phyloP scores from a whole-genome alignment of 2,888 invertebrate genomes.

The Prostheceraeus crozeri region DNA sequence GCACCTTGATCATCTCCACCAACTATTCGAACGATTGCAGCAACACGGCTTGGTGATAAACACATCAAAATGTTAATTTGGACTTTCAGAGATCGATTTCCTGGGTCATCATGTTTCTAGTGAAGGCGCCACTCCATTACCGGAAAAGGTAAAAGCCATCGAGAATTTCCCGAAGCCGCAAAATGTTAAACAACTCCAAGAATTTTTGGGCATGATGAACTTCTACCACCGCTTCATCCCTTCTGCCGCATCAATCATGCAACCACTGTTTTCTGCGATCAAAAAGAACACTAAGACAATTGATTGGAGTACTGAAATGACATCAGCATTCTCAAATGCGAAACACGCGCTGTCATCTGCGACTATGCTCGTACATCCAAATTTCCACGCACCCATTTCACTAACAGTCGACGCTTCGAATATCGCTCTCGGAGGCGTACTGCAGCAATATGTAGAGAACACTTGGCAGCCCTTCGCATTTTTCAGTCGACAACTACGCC shows the following conservation, averaged over 20 bases:
- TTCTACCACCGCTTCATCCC: slow-evolving; percentile 42
- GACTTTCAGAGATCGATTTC: slow-evolving; percentile 3
- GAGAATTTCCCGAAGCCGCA: background rate
- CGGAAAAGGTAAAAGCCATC: slow-evolving; percentile 2
- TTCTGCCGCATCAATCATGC: slow-evolving; percentile 30
- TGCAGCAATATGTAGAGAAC: slow-evolving; percentile 14
- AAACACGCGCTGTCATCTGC: slow-evolving; percentile 10
- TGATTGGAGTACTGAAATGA: slow-evolving; percentile 4
- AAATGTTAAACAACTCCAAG: slow-evolving; percentile 6
- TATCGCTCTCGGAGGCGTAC: slow-evolving; percentile 16
- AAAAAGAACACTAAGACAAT: slow-evolving; percentile 7
- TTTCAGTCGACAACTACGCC: slow-evolving; percentile 33
- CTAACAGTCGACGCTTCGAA: slow-evolving; percentile 20
- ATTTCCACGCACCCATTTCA: background rate
- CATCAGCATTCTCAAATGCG: slow-evolving; percentile 5
- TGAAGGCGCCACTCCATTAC: background rate
- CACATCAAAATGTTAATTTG: slow-evolving; percentile 3
- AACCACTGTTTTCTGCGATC: slow-evolving; percentile 15
- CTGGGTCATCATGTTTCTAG: slow-evolving; percentile 5
- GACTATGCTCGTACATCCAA: slow-evolving; percentile 2
- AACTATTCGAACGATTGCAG: background rate
- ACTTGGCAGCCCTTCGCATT: slow-evolving; percentile 39
- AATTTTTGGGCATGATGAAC: slow-evolving; percentile 38
- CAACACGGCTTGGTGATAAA: background rate
- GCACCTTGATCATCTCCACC: background rate